phyloP scores from a whole-genome alignment of 1,140 invertebrate species.

The Penaeus japonicus region DNA sequence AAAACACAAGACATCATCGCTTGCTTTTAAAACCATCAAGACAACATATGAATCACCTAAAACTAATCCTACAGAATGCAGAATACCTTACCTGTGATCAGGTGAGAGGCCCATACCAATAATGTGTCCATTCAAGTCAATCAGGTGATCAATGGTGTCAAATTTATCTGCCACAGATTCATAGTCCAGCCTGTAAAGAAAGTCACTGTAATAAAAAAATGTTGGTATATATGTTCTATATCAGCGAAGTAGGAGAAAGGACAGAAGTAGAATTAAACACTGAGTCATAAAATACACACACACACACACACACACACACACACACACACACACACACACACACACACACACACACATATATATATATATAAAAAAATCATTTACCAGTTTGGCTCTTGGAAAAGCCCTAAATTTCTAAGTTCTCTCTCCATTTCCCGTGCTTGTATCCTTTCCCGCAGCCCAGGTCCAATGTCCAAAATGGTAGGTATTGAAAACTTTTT shows the following conservation, averaged over 20 bases:
- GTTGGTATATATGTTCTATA: too few relatives aligned
- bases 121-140: constrained; percentile 88
- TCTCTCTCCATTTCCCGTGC: constrained; percentile 54
- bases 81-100: constrained; percentile 74
- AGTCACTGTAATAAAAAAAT: background rate
- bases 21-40: too few relatives aligned
- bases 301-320: too few relatives aligned
- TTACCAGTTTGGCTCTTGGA: constrained; percentile 49
- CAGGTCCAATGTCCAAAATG: constrained; percentile 74
- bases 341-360: background rate
- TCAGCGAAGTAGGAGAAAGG: too few relatives aligned
- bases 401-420: constrained; percentile 39
- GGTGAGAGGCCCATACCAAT: constrained; percentile 89
- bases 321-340: too few relatives aligned
- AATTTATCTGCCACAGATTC: constrained; percentile 76
- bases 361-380: background rate
- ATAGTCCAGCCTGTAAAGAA: constrained; percentile 73
- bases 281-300: too few relatives aligned
- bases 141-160: constrained; percentile 81
- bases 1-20: too few relatives aligned
- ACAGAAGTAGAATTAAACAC: too few relatives aligned
- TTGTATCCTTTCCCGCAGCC: constrained; percentile 73
- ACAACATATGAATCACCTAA: background rate
- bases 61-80: background rate
- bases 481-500: constrained; percentile 77